phyloP scores from a whole-genome alignment of 2,888 invertebrate genomes.

The Cosmopolites sordidus region DNA sequence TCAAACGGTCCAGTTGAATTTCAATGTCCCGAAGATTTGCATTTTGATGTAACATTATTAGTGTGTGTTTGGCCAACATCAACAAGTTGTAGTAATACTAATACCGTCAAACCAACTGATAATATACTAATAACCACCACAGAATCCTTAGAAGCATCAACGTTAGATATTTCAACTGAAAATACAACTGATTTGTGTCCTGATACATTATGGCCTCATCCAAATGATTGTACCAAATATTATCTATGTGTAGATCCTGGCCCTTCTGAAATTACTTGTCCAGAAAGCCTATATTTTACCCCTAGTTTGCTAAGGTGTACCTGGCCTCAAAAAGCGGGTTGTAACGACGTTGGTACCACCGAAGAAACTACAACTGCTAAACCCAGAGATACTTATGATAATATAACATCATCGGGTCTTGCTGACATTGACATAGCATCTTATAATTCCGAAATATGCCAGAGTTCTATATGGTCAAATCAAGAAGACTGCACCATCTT shows the following conservation, averaged over 20 bases:
- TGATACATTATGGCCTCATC: constrained; percentile 4
- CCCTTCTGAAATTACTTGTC: constrained; percentile 5
- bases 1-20: neutral
- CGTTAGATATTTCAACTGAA: neutral
- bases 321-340: neutral
- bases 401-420: neutral
- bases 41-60: neutral
- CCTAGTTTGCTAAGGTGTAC: neutral
- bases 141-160: no score
- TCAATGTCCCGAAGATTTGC: neutral
- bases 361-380: neutral
- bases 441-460: neutral
- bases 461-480: neutral
- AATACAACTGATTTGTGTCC: neutral
- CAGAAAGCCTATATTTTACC: constrained; percentile 11
- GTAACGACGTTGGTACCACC: neutral
- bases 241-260: constrained; percentile 3
- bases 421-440: neutral
- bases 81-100: no score
- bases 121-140: no score
- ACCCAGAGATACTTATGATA: neutral
- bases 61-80: neutral
- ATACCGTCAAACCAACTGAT: no score
- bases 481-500: neutral
- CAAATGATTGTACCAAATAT: constrained; percentile 14